phyloP scores from a whole-genome alignment of 2,113 vertebrate genomes.

The Felis catus region DNA sequence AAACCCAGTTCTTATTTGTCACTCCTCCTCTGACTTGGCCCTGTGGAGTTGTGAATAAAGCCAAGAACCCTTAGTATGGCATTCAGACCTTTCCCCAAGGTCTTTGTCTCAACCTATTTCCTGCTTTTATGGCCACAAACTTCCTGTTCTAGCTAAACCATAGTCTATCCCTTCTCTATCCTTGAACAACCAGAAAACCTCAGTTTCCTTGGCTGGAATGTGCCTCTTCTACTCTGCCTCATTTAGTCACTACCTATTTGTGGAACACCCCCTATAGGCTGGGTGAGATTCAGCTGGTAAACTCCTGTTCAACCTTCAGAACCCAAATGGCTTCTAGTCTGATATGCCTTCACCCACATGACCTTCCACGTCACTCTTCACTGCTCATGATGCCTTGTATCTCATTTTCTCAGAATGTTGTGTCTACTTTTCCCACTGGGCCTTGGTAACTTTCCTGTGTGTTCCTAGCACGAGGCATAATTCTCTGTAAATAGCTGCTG shows the following conservation, averaged over 20 bases:
- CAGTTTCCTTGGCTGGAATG: not conserved
- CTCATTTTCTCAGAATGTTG: not conserved
- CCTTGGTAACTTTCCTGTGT: conserved; percentile 8
- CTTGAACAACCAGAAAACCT: not conserved
- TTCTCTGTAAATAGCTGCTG: conserved; percentile 55
- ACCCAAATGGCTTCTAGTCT: not conserved
- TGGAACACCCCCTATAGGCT: not conserved
- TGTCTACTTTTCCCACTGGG: not conserved
- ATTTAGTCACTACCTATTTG: not conserved
- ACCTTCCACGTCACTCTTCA: not conserved
- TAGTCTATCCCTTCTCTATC: not conserved
- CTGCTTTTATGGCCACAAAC: not conserved
- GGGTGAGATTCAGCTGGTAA: not conserved
- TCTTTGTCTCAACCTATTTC: not conserved
- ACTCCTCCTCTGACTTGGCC: not conserved
- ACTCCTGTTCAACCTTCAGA: conserved; percentile 61
- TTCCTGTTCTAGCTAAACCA: not conserved
- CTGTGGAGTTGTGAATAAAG: not conserved
- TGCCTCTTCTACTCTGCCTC: not conserved
- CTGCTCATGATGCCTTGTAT: not conserved
- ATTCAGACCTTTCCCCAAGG: not conserved
- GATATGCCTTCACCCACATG: not conserved
- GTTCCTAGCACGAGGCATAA: not conserved
- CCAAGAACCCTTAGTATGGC: not conserved
- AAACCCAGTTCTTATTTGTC: not conserved